Percentiles rank a stretch among this genome's conserved stretches.
phyloP scores from a whole-genome alignment of 2,113 vertebrate species.

The Propithecus coquereli region DNA sequence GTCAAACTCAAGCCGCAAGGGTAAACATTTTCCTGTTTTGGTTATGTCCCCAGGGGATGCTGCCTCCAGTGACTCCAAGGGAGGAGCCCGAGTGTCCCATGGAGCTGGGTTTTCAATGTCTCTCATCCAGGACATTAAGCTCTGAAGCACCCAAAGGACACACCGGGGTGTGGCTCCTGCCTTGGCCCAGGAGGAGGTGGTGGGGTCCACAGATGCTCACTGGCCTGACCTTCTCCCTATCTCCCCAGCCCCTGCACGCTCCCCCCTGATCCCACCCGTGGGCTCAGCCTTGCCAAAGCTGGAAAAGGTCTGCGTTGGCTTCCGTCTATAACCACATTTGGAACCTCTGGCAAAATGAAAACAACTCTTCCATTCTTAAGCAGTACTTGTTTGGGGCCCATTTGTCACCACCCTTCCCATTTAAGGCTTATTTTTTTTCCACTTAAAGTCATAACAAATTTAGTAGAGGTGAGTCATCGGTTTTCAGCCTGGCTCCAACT shows the following conservation, averaged over 20 bases:
- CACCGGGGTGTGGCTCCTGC: rapidly evolving
- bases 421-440: neutral
- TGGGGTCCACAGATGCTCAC: neutral
- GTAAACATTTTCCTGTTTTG: neutral
- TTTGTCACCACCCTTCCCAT: constrained; percentile 21
- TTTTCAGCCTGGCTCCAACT: neutral
- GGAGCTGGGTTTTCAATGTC: neutral
- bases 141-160: neutral
- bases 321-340: neutral
- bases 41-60: neutral
- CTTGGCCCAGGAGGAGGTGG: neutral
- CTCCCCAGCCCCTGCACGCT: neutral
- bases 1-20: neutral
- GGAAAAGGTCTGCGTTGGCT: neutral
- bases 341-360: constrained; percentile 30
- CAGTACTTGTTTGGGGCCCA: neutral
- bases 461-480: constrained; percentile 60
- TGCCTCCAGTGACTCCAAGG: neutral
- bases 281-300: neutral
- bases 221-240: rapidly evolving
- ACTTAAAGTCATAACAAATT: constrained; percentile 33
- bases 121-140: neutral
- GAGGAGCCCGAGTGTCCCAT: neutral
- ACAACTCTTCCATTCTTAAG: neutral
- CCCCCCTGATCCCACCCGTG: neutral